Base-by-base conservation (phyloP, 2,113 vertebrate genomes). In the Limanda limanda region DNA sequence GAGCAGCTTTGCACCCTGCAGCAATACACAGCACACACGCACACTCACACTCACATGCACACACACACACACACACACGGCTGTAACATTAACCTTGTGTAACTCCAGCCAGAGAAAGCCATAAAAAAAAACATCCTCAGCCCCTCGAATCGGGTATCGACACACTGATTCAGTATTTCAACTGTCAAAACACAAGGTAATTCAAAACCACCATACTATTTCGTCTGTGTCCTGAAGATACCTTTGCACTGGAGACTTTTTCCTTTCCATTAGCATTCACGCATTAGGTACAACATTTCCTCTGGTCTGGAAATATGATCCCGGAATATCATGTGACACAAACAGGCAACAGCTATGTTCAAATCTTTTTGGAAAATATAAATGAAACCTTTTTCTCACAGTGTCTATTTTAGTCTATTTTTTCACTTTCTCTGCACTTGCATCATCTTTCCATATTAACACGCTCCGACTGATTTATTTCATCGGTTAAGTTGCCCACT, bases 1-100 rank as follows among this genome's bases (percentile, higher is more conserved):
- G 88, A 93, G 91, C 92, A 92, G 91, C 89, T 91, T 91, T 86
- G 66, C 86, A 74, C 86, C 94, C 92, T 88, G 86, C 92, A 93
- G 92, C 90, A 79, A 87, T 81, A 86, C 45, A 64, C 80, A 77
- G 23, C 23, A 14, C 78, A 76, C 73, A 51, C 66, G 48, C 56
- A 71, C 87, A 70, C 31, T n/a, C n/a, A n/a, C n/a, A n/a, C n/a
- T n/a, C n/a, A n/a, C n/a, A n/a, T n/a, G n/a, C n/a, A n/a, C n/a
- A n/a, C n/a, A n/a, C n/a, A 47, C 79, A 83, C 89, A 59, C 85
- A 65, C 79, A 83, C 84, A 71, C 87, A 70, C 31, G 61, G 72
- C 69, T 88, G 81, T 86, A 89, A 86, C 82, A 90, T 89, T 91
- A 91, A 91, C 86, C 84, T 86, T 72, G 82, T 79, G 87, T 84